Conservation (phyloP, 2,113 vertebrate genomes). For the Polypterus senegalus region DNA sequence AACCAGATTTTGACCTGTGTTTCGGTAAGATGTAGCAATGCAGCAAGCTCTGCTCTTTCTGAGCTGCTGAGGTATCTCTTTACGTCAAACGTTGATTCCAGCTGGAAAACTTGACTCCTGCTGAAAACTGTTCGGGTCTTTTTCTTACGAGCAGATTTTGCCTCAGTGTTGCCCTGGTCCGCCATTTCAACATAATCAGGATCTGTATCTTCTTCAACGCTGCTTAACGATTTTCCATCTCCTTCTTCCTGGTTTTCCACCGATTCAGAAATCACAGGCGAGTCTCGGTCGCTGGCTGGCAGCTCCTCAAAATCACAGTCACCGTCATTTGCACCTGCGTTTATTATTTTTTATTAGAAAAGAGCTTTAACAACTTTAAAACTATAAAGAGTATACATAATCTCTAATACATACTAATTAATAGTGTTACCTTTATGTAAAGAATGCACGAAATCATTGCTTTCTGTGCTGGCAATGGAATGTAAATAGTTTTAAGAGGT, state of each 20-base stretch:
- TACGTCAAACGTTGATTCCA: slow-evolving; percentile 76
- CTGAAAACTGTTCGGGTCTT: slow-evolving; percentile 81
- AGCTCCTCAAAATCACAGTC: slow-evolving; percentile 24
- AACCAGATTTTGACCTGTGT: slow-evolving; percentile 88
- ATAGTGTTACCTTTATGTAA: no score
- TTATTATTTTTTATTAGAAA: no score
- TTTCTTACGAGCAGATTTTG: slow-evolving; percentile 52
- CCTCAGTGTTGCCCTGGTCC: slow-evolving; percentile 27
- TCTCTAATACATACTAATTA: no score
- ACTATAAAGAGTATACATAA: no score
- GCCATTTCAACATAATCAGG: slow-evolving; percentile 26
- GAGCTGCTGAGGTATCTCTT: slow-evolving; percentile 79
- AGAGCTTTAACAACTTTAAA: no score
- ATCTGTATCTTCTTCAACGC: slow-evolving; percentile 31
- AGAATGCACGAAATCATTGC: no score
- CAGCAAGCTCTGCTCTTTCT: slow-evolving; percentile 66
- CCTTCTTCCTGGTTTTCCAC: slow-evolving; percentile 39
- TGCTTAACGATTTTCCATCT: slow-evolving; percentile 25
- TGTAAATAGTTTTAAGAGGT: no score
- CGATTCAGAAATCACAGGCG: slow-evolving; percentile 59
- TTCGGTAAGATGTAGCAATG: slow-evolving; percentile 71
- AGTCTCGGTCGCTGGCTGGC: slow-evolving; percentile 64
- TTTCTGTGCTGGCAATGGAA: no score
- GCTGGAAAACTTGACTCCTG: slow-evolving; percentile 74
- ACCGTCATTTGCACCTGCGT: slow-evolving; percentile 31